Evolutionary conservation across 1,140 invertebrate genomes (phyloP), one percentile per base, ranked within the genome.

Genomic region (Drosophila trapezifrons): DNA sequence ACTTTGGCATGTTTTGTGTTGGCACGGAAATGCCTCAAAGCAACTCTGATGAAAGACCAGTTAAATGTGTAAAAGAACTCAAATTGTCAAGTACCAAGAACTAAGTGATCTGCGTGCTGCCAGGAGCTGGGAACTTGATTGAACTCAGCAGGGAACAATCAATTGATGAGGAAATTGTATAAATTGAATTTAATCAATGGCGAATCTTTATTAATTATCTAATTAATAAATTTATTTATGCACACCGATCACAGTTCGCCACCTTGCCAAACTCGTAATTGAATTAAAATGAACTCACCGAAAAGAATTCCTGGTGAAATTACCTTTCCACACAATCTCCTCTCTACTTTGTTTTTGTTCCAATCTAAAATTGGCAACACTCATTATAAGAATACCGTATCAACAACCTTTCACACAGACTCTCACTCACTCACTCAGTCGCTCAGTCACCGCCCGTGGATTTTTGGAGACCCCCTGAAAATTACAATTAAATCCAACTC

Each of bases 401-500:
- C 59, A 56, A 75, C 69, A 81, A 81, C 78, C 78, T 84, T 80
- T 83, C 80, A 80, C 78, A 80, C 70, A 64, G 56, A 73, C 59
- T 51, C 80, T 76, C 78, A 64, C 70, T 49, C 40, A 67, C 38
- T 29, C 22, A 51, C 52, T 32, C 38, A 22, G 37, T 35, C 76
- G 63, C 37, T 5, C 13, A 4, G 15, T 0, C 20, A n/a, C 35
- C 65, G 49, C 78, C 63, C n/a, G 56, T 35, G 37, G 65, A 22
- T 49, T 42, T 29, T 38, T 70, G 46, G 40, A 55, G 80, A 86
- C 63, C 82, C 78, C 82, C 82, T 57, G 81, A 84, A 85, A 71
- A 84, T 77, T 78, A 86, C 82, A 86, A 84, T 84, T 86, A 84
- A 86, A 77, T 78, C 58, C 55, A 65, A 75, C 66, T 72, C 49